phyloP scores from a whole-genome alignment of 2,888 invertebrate genomes.

The Drosophila affinis region DNA sequence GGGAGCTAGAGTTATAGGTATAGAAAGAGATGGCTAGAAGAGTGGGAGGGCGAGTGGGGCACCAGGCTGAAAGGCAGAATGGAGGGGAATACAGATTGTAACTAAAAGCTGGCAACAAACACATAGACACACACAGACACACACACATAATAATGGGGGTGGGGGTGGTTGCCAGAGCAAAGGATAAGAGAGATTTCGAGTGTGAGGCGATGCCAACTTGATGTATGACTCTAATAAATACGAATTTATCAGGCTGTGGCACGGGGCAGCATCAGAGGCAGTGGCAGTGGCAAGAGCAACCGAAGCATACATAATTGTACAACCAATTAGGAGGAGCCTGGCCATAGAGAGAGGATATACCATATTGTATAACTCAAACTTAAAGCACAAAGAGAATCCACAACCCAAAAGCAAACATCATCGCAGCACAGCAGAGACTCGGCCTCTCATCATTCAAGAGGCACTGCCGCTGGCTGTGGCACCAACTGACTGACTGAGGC shows the following conservation, averaged over 20 bases:
- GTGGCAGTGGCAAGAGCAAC: conserved; percentile 37
- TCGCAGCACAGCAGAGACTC: not conserved
- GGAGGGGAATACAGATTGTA: conserved; percentile 4
- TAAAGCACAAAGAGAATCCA: conserved; percentile 46
- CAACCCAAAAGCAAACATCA: conserved; percentile 14
- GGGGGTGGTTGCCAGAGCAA: conserved; percentile 1
- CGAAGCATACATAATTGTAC: conserved; percentile 72
- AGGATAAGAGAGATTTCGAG: conserved; percentile 2
- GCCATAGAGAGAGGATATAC: conserved; percentile 34
- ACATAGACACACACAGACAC: conserved; percentile 2
- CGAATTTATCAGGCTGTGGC: conserved; percentile 71
- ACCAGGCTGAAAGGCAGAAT: not conserved
- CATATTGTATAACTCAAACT: conserved; percentile 51
- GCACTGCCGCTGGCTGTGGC: too few species aligned
- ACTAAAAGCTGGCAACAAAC: conserved; percentile 4
- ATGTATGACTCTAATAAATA: conserved; percentile 78
- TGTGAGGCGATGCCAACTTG: conserved; percentile 58
- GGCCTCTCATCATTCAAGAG: conserved; percentile 9
- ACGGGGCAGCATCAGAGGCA: not conserved
- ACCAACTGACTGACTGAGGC: too few species aligned
- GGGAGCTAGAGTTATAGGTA: not conserved
- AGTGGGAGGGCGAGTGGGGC: not conserved
- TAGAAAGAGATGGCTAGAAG: not conserved
- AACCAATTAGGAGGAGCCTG: conserved; percentile 69
- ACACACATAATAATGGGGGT: conserved; percentile 24